Base-by-base conservation (phyloP, 2,113 vertebrate genomes). In the Callorhinus ursinus region DNA sequence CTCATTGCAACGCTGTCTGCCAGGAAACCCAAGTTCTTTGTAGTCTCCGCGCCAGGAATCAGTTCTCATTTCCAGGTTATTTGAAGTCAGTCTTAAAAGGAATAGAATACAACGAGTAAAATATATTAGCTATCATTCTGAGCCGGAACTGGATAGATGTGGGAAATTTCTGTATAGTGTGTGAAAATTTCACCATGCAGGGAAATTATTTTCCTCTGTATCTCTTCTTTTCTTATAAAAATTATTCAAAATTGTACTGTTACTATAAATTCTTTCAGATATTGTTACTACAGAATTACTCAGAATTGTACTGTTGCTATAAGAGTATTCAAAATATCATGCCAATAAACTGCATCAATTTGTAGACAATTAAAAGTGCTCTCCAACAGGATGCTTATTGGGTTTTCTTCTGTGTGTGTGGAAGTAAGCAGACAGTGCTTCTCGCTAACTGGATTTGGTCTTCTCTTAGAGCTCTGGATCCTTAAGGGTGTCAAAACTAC, bases 311-410 rank as follows among this genome's bases (percentile, higher is more conserved):
- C 39, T 79, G n/a, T 77, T 77, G 39, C 59, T 81, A 22, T 88
- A 57, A 94, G 31, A 36, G 71, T 57, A 88, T 67, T 76, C 57
- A 53, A 42, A 90, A 42, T 88, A 19, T 76, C 42, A 59, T 80
- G 86, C 36, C 82, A 95, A 93, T 95, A 93, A 96, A 72, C n/a
- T 24, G 69, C 63, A 59, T 95, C 59, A 7, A 55, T 87, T 82
- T 80, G 57, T 95, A 96, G 95, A 77, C 46, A 53, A 92, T 93
- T 97, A 83, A 96, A 96, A 90, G 76, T 82, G 67, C 21, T 92
- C 49, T 88, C 80, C 57, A 28, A 72, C 69, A 69, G 69, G 10
- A 77, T 92, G 7, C 80, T 96, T 55, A 4, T 5, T 0, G 53
- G 16, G 92, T 72, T 19, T 55, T 67, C 86, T 61, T 96, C 79